A percentile compares a stretch with the other conserved stretches of the same genome.
These are phyloP conservation scores for Bambusicola thoracicus DNA, from an alignment of 2,113 vertebrate genomes.

Conservation along the genomic window DNA sequence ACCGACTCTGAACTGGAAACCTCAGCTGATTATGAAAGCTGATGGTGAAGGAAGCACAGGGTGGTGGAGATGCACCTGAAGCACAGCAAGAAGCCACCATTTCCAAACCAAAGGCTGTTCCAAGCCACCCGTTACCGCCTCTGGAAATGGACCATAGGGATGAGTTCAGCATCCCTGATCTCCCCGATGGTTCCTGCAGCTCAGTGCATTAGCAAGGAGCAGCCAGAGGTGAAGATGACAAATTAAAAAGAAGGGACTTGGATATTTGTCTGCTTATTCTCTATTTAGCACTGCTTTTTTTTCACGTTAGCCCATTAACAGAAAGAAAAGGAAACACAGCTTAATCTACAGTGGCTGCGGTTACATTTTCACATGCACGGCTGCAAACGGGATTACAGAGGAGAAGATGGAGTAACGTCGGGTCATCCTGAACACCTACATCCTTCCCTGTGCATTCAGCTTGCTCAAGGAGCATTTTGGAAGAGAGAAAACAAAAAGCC, in stretches of 20 bases:
- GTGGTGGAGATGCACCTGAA: background rate
- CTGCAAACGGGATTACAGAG: background rate
- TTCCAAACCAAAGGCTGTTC: background rate
- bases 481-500: fast-evolving
- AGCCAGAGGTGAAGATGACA: background rate
- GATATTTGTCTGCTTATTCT: background rate
- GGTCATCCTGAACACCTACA: background rate
- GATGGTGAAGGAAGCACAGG: background rate
- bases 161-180: fast-evolving
- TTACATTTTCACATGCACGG: background rate
- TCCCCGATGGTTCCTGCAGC: background rate
- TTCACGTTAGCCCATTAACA: background rate
- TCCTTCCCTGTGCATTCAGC: background rate
- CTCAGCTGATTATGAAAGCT: background rate
- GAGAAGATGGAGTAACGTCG: background rate
- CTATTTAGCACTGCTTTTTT: background rate
- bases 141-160: background rate
- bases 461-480: background rate
- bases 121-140: fast-evolving
- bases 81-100: background rate
- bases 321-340: background rate
- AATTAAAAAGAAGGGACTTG: background rate
- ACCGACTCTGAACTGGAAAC: background rate
- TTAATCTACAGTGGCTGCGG: background rate
- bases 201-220: background rate